Evolutionary conservation across 2,888 invertebrate species (phyloP), one percentile per base, ranked within the genome.

Genomic region (Venustoraphidia nigricollis): DNA sequence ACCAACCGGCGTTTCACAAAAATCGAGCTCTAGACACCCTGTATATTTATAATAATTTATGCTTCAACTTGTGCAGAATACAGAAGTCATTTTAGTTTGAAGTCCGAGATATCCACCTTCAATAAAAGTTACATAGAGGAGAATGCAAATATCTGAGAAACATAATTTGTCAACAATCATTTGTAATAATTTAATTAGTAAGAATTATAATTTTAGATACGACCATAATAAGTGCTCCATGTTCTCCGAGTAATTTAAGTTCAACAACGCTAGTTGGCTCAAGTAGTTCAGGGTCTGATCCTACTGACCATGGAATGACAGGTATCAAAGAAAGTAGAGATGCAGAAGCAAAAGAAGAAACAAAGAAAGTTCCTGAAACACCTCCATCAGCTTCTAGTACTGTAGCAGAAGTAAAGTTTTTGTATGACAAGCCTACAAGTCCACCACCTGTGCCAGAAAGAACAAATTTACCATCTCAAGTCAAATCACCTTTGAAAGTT

Each of bases 231-330:
- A 76, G 76, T 57, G 73, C 73, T 1, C 83, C 83, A 27, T 80
- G 76, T 3, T 84, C 85, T 0, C 84, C 84, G 1, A 81, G 84
- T 41, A 84, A 81, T 49, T 65, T 83, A 11, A 84, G 84, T 58
- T 81, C 83, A 9, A 78, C 80, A 0, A 86, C 85, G 1, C 60
- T 85, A 43, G 76, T 85, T 1, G 83, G 81, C 1, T 72, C 72
- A 3, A 71, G 70, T 6, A 66, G 68, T 41, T 70, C 71, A 1
- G 79, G 76, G 53, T 59, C 53, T 17, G 62, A 60, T 51, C 53
- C 66, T 60, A 59, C 57, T 45, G 57, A 55, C 11, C 45, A 44
- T 9, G 17, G 54, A 57, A 40, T 44, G 40, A 49, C 27, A 8
- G 41, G 14, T 11, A 34, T 34, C 6, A 40, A 10, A 40, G 46